Base-by-base conservation (phyloP, 1,140 invertebrate species). In the Epicauta chinensis region DNA sequence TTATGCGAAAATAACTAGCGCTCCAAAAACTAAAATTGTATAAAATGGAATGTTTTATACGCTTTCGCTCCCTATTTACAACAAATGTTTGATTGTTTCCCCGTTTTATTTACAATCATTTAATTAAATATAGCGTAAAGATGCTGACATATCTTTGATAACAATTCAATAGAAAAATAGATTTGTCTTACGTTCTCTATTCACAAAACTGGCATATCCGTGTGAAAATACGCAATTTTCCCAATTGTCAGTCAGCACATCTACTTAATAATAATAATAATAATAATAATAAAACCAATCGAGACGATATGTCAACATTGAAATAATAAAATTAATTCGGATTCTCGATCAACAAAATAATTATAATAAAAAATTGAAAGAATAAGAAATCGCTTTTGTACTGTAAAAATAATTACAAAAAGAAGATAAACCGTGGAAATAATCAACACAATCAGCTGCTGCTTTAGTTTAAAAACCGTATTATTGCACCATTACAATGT, bases 31-130 rank as follows among this genome's bases (percentile, higher is more conserved):
- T 16, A 11, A 32, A 30, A 14, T 31, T 38, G 54, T 63, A 66
- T 52, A 65, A 65, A 67, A 67, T 67, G 65, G 65, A 67, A 67
- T 67, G 65, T 64, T 59, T 64, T 62, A 58, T 63, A 60, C 53
- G n/a, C n/a, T n/a, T n/a, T n/a, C n/a, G n/a, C n/a, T n/a, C n/a
- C n/a, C n/a, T n/a, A n/a, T n/a, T n/a, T 60, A 50, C 38, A 53
- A 53, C 58, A 53, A 60, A 47, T 40, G 16, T 49, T 65, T 60
- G 63, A 57, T 65, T 67, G 65, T 65, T 67, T 65, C 65, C 62
- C 52, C 65, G 54, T 58, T 53, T 53, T 38, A 32, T 34, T n/a
- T 34, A 34, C 10, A 12, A n/a, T 7, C 10, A 34, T 34, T 12
- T 34, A n/a, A 34, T 12, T 34, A n/a, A 34, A 34, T n/a, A 34